Base-by-base conservation (phyloP, 1,140 invertebrate genomes). In the Drosophila ambigua region DNA sequence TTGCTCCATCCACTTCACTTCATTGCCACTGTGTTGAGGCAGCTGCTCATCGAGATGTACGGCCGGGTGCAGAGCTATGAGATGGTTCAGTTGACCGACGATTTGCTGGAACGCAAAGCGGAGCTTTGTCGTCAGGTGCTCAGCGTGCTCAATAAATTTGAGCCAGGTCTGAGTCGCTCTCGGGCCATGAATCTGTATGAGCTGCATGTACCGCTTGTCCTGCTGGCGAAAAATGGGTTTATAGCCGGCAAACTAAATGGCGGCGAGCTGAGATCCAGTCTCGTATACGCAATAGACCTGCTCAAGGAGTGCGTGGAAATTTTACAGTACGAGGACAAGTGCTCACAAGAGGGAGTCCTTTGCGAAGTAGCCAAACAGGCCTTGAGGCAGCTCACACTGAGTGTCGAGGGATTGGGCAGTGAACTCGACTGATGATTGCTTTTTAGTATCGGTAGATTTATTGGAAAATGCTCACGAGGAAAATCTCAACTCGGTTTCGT, bases 131-230 rank as follows among this genome's bases (percentile, higher is more conserved):
- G 93, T 6, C 92, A 95, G 11, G 85, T 97, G 0, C 90, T 97
- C 8, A 92, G 93, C 28, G 93, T 96, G 23, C 92, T 97, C 1
- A 94, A 96, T 77, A 92, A 95, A 9, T 93, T 97, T 39, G 95
- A 96, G 65, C 96, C 96, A 0, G 96, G 96, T 15, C 92, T 95
- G 43, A 95, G 94, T 49, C 92, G 96, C 63, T 93, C 96, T 60
- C 93, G 96, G 92, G 97, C 95, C 11, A 94, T 96, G 92, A 95
- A 95, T 71, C 82, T 97, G 5, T 97, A 97, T 82, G 96, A 97
- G 82, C 88, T 97, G 26, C 96, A 97, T 78, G 95, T 95, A 6
- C 95, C 96, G 0, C 73, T 96, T 7, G 94, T 96, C 77, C 93
- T 96, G 61, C 87, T 96, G 51, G 95, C 95, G 2, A 94, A 94